Base-by-base conservation (phyloP, 2,113 vertebrate species). In the Lasiurus cinereus region DNA sequence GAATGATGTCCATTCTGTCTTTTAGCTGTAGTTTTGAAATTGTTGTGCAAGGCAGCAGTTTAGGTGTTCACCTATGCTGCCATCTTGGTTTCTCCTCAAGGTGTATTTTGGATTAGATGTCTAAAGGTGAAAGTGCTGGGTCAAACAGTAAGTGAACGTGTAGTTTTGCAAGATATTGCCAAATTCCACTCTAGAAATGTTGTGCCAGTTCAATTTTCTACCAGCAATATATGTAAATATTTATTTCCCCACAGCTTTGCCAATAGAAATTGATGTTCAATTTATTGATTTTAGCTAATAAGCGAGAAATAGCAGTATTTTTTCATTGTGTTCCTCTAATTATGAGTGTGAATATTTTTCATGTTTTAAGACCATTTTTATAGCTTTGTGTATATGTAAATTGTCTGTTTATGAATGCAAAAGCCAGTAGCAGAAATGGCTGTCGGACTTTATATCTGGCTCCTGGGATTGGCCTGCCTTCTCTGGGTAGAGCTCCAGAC, bases 111-210 rank as follows among this genome's bases (percentile, higher is more conserved):
- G 14, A 29, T 15, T 79, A 31, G 29, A 91, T 66, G 76, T 95
- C 33, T 74, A 88, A 69, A 93, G 69, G 56, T 56, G 46, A 33
- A 13, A 84, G 56, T 59, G 1, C 50, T 90, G 36, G 13, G 66
- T 93, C 22, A 66, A 84, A 90, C 6, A 36, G 70, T 69, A 87
- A 79, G 46, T 54, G 9, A 3, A 31, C 50, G 33, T 69, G 33
- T 6, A 70, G 12, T 8, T 89, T 95, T 94, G 5, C 11, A 83
- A 94, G 15, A 18, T 21, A 83, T 8, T 74, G 14, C 22, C 54
- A 77, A 70, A 87, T 86, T 86, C 83, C 50, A 74, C 36, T 89
- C n/a, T 16, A 52, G 31, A 92, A 90, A 95, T 4, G 8, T 27
- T 90, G 31, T 10, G 52, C 3, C 48, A 46, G 56, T 39, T 83